phyloP scores from a whole-genome alignment of 2,797 vertebrate species.

The Knipowitschia caucasica region DNA sequence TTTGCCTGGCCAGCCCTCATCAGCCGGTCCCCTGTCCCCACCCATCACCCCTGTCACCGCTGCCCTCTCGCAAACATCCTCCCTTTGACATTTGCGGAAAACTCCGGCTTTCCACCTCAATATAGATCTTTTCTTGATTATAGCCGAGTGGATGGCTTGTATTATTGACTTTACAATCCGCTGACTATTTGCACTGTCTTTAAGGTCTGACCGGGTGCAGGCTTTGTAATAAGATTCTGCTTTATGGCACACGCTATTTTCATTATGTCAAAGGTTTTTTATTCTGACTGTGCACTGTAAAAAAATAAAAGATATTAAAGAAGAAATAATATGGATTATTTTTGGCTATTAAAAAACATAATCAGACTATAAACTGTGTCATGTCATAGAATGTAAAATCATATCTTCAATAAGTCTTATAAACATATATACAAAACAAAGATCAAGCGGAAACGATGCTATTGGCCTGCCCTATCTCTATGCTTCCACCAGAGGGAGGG shows the following conservation, averaged over 20 bases:
- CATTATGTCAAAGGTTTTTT: constrained; percentile 53
- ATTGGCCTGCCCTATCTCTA: too few species aligned
- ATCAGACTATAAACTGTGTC: too few species aligned
- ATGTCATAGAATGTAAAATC: too few species aligned
- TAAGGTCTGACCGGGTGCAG: constrained; percentile 43
- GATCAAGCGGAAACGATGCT: too few species aligned
- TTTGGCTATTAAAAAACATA: too few species aligned
- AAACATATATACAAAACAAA: too few species aligned
- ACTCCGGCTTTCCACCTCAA: constrained; percentile 78
- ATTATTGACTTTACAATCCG: constrained; percentile 79
- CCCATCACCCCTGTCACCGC: constrained; percentile 69
- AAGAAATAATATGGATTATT: too few species aligned
- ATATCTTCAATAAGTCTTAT: too few species aligned
- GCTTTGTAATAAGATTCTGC: constrained; percentile 59
- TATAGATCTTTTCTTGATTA: constrained; percentile 83
- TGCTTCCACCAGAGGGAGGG: too few species aligned
- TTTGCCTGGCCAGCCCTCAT: constrained; percentile 69
- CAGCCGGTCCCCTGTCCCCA: constrained; percentile 61
- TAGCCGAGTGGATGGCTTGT: constrained; percentile 75
- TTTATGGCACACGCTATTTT: constrained; percentile 62
- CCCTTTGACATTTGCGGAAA: constrained; percentile 80
- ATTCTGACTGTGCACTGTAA: too few species aligned
- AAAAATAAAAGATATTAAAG: too few species aligned
- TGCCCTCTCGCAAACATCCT: constrained; percentile 80
- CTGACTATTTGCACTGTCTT: constrained; percentile 78